Evolutionary conservation across 2,113 vertebrate genomes (phyloP), one percentile per base, ranked within the genome.

Genomic region (Cynocephalus volans): DNA sequence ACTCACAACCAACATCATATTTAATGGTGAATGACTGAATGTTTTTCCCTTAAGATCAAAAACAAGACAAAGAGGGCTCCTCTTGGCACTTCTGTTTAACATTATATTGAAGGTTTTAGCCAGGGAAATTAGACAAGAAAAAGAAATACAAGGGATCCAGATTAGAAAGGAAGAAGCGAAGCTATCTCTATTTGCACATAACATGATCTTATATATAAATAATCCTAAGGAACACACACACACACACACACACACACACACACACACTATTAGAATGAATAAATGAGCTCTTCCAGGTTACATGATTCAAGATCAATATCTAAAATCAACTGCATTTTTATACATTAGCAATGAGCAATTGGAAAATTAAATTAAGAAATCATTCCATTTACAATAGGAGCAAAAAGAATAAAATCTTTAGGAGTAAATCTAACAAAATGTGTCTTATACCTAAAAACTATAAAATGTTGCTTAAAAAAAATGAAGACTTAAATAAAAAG

Each of bases 281-380:
- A 36, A 88, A 79, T 41, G 31, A 67, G 8, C 54, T 79, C 19
- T 90, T 36, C 1, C 33, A 45, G 23, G 50, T 80, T 86, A 58
- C 11, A 67, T 58, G 36, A 58, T 48, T 48, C 28, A 77, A 48
- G 62, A 69, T 48, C 54, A 86, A 48, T 69, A 86, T 24, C 14
- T 14, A 77, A 69, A 69, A 58, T 69, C 52, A 67, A 58, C 36
- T 69, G 21, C 36, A 67, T 48, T 93, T 69, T 56, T 86, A 48
- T 50, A 56, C 1, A 26, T 26, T 64, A 56, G 48, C 50, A 77
- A 56, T 58, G 50, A 86, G 3, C n/a, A 85, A 45, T 85, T 65
- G 36, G 6, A 64, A 92, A 75, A 75, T 67, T 36, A 85, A 92
- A 73, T 83, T 73, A 92, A 33, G 12, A 65, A 93, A 85, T 23